A percentile compares a stretch with the other conserved stretches of the same genome.
Evolutionary conservation across 2,113 vertebrate species (phyloP).

Genomic region (Melospiza georgiana): DNA sequence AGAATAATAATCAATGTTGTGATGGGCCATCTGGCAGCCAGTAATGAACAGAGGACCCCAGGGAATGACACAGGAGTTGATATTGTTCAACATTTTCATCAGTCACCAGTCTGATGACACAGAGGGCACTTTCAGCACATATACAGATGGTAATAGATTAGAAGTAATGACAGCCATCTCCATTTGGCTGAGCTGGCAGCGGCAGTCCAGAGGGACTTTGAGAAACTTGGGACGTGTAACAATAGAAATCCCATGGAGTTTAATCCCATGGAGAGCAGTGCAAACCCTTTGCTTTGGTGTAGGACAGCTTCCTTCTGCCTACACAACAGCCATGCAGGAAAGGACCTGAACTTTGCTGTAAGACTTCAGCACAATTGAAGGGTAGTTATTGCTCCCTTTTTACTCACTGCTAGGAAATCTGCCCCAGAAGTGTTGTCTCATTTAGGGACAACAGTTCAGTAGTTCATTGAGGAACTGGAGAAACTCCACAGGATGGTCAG

Average conservation of each 20-base stretch:
- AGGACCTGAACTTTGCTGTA: not conserved
- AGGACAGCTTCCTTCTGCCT: not conserved
- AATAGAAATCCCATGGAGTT: not conserved
- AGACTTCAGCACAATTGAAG: not conserved
- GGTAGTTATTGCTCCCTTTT: not conserved
- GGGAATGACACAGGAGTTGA: not conserved
- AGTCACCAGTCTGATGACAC: not conserved
- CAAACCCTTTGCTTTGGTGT: not conserved
- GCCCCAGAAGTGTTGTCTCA: not conserved
- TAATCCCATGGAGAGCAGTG: not conserved
- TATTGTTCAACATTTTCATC: constrained; percentile 30
- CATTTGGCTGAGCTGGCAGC: not conserved
- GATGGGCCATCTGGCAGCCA: constrained; percentile 38
- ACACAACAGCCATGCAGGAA: not conserved
- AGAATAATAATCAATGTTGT: constrained; percentile 1
- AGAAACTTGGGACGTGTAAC: not conserved
- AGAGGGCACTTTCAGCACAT: not conserved
- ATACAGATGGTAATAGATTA: not conserved
- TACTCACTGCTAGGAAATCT: not conserved
- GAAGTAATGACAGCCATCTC: not conserved
- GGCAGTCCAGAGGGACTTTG: not conserved
- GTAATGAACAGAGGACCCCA: not conserved
- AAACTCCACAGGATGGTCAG: not conserved
- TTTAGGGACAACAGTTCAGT: not conserved
- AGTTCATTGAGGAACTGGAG: not conserved